phyloP scores from a whole-genome alignment of 2,113 vertebrate genomes.

The Amblyornis subalaris region DNA sequence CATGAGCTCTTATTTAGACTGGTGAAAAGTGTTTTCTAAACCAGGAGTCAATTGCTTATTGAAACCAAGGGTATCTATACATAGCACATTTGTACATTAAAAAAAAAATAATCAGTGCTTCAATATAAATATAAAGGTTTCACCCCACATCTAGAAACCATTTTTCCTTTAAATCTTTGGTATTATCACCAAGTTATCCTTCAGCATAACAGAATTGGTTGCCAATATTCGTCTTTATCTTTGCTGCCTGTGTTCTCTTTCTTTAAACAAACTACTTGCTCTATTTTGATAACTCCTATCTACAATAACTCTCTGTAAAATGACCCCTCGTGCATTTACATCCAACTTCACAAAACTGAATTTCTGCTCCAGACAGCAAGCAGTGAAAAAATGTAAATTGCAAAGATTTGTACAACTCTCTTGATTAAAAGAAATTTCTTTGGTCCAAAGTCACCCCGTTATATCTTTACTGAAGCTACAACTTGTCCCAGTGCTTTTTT shows the following conservation, averaged over 20 bases:
- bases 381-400: neutral
- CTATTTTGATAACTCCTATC: constrained; percentile 41
- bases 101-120: neutral
- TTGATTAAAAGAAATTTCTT: neutral
- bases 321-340: constrained; percentile 12
- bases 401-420: neutral
- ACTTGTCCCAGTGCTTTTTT: neutral
- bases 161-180: neutral
- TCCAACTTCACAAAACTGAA: neutral
- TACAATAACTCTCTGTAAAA: neutral
- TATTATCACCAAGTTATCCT: neutral
- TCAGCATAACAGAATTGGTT: neutral
- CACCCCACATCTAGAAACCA: neutral
- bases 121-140: neutral
- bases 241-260: neutral
- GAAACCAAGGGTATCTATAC: neutral
- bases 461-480: neutral
- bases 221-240: neutral
- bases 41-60: neutral
- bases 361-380: neutral
- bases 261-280: constrained; percentile 32
- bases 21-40: neutral
- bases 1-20: neutral
- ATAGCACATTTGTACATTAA: neutral
- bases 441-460: neutral